Percentiles rank a stretch among this genome's conserved stretches.
Conservation (phyloP, 2,888 invertebrate genomes). For the Resseliella maxima region DNA sequence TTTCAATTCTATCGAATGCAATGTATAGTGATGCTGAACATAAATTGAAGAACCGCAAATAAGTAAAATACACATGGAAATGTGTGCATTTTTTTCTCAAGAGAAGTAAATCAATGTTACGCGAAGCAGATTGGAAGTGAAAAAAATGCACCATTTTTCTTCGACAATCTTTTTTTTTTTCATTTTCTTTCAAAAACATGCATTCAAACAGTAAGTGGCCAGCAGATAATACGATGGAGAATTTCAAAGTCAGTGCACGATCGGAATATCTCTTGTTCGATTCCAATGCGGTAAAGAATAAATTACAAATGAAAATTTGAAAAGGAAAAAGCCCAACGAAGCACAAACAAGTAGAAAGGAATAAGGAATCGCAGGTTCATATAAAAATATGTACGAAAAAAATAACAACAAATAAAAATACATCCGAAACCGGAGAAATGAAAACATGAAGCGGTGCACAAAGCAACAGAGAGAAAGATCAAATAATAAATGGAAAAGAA, state of each 20-base stretch:
- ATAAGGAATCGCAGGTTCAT: not conserved
- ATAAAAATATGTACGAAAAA: not conserved
- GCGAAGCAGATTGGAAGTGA: not conserved
- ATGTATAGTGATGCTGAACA: not conserved
- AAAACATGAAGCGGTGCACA: conserved; percentile 1
- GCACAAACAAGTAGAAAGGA: not conserved
- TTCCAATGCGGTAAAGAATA: conserved; percentile 18
- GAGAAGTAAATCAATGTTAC: not conserved
- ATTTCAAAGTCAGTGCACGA: conserved; percentile 17
- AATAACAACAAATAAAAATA: not conserved
- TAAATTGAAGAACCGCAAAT: not conserved
- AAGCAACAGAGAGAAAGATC: conserved; percentile 7
- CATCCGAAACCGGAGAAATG: not conserved
- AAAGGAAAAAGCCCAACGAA: not conserved
- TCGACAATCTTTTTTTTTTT: not conserved
- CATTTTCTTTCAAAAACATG: too few species aligned
- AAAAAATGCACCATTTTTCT: not conserved
- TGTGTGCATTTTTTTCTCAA: not conserved
- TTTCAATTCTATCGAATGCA: not conserved
- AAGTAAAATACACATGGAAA: not conserved
- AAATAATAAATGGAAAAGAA: conserved; percentile 44
- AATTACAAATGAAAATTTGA: not conserved
- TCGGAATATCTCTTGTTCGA: not conserved
- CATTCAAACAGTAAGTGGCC: too few species aligned
- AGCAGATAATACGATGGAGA: not conserved